A percentile compares a stretch with the other conserved stretches of the same genome.
Conservation (phyloP, 2,888 invertebrate species). For the Drosophila maculinotata region DNA sequence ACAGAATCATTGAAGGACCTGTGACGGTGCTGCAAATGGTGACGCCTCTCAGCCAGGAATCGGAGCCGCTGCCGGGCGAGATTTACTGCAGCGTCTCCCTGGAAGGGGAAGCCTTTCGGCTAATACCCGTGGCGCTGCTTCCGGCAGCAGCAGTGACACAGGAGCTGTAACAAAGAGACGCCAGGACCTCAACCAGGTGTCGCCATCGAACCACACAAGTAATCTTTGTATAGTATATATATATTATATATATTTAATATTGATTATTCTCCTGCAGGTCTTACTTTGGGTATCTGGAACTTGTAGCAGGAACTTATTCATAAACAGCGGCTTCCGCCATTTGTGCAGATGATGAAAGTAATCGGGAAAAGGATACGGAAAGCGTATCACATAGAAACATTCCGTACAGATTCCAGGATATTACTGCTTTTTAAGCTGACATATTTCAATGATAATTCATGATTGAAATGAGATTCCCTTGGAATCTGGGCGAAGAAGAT, state of each 20-base stretch:
- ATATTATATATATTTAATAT: neutral
- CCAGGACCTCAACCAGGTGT: too few species aligned
- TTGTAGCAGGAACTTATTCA: slow-evolving; percentile 17
- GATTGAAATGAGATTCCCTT: too few species aligned
- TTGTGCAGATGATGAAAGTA: slow-evolving; percentile 21
- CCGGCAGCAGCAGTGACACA: slow-evolving; percentile 15
- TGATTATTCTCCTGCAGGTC: slow-evolving; percentile 12
- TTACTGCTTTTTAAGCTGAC: too few species aligned
- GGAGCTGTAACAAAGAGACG: slow-evolving; percentile 22
- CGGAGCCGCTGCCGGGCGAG: slow-evolving; percentile 27
- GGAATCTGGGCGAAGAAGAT: too few species aligned
- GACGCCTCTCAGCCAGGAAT: slow-evolving; percentile 26
- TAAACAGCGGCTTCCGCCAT: slow-evolving; percentile 21
- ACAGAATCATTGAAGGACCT: slow-evolving; percentile 21
- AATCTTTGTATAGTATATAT: neutral
- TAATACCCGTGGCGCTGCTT: slow-evolving; percentile 44
- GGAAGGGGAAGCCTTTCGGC: slow-evolving; percentile 50
- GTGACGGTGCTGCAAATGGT: slow-evolving; percentile 51
- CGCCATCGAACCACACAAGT: too few species aligned
- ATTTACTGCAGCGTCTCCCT: slow-evolving; percentile 25
- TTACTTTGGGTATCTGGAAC: slow-evolving; percentile 13
- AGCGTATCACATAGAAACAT: too few species aligned
- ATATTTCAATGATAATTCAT: too few species aligned
- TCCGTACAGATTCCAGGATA: too few species aligned
- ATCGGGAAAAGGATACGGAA: neutral